Percentiles rank a stretch among this genome's conserved stretches.
phyloP scores from a whole-genome alignment of 2,797 vertebrate genomes.

The Darevskia mixta region DNA sequence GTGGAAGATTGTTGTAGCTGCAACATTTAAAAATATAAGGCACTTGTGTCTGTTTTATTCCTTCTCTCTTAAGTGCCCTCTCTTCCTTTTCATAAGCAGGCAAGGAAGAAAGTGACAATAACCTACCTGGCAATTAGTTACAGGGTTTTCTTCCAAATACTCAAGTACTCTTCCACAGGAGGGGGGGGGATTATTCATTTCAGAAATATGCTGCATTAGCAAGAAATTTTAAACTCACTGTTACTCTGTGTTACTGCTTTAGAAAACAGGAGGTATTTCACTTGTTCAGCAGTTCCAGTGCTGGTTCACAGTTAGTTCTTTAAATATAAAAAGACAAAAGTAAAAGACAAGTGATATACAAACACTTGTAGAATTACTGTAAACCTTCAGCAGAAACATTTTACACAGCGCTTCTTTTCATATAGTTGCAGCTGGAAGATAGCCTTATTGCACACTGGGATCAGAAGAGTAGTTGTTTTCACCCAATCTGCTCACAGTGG shows the following conservation, averaged over 20 bases:
- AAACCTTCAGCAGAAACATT: constrained; percentile 43
- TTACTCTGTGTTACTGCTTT: constrained; percentile 6
- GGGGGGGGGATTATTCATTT: neutral
- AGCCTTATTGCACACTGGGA: fast-evolving
- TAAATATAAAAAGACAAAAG: constrained; percentile 22
- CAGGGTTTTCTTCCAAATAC: constrained; percentile 45
- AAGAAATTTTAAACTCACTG: constrained; percentile 10
- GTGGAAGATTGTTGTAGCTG: constrained; percentile 12
- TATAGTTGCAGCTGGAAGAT: constrained; percentile 19
- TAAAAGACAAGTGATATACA: constrained; percentile 25
- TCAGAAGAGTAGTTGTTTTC: constrained; percentile 50
- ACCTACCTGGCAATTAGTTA: constrained; percentile 23
- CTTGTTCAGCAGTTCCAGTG: constrained; percentile 37
- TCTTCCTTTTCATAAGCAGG: constrained; percentile 49
- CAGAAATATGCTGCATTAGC: neutral
- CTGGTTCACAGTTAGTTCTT: constrained; percentile 9
- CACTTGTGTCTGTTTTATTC: neutral
- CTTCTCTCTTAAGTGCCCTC: constrained; percentile 8
- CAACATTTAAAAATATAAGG: neutral
- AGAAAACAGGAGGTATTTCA: constrained; percentile 50
- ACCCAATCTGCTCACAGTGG: constrained; percentile 46
- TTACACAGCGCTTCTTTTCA: constrained; percentile 53
- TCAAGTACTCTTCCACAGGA: neutral
- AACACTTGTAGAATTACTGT: constrained; percentile 27
- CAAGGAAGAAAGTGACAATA: constrained; percentile 55